Conservation (phyloP, 2,888 invertebrate species). For the Drosophila paucipuncta region DNA sequence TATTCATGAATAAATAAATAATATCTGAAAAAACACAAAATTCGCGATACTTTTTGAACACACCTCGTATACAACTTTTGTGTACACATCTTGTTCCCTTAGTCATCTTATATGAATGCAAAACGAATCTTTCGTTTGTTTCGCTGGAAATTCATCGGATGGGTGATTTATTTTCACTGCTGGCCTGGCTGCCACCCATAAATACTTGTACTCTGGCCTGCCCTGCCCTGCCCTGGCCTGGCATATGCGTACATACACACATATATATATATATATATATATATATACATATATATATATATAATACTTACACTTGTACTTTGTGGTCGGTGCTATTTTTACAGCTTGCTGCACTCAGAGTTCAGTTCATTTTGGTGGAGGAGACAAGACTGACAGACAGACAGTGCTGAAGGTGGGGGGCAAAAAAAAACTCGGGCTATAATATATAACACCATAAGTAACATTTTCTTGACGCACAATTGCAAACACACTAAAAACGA, state of each 20-base stretch:
- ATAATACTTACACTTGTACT: conserved; percentile 32
- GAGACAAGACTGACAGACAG: conserved; percentile 16
- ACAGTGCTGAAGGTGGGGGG: conserved; percentile 4
- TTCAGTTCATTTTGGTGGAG: conserved; percentile 14
- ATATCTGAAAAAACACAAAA: no score
- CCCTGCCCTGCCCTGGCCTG: neutral
- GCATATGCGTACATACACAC: conserved; percentile 3
- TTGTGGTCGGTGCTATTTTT: conserved; percentile 53
- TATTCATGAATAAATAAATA: no score
- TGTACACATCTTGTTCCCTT: conserved; percentile 9
- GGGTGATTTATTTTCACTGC: conserved; percentile 52
- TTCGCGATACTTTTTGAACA: no score
- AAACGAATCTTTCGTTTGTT: conserved; percentile 44
- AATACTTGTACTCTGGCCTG: conserved; percentile 27
- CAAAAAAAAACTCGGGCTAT: conserved; percentile 11
- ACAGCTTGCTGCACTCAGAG: conserved; percentile 58
- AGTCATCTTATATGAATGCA: conserved; percentile 2
- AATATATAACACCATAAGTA: conserved; percentile 63
- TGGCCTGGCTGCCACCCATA: conserved; percentile 41
- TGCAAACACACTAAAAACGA: conserved; percentile 42
- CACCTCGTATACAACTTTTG: neutral
- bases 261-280: conserved; percentile 5
- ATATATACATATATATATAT: neutral
- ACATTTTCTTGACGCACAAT: conserved; percentile 70
- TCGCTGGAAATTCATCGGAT: conserved; percentile 66